A percentile compares a stretch with the other conserved stretches of the same genome.
Conservation (phyloP, 2,797 vertebrate genomes). For the Anisognathus igniventris region DNA sequence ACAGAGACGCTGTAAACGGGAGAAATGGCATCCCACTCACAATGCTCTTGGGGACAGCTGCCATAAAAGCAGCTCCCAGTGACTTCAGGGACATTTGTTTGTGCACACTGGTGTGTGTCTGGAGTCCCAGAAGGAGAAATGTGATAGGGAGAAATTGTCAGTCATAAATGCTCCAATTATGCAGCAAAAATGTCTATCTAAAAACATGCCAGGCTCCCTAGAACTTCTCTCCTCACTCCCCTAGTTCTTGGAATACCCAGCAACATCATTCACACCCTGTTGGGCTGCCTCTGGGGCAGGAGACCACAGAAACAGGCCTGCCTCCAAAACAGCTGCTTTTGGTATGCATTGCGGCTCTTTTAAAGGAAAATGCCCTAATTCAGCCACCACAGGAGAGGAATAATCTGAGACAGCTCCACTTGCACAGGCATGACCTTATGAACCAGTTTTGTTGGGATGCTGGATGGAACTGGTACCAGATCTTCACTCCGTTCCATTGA, state of each 20-base stretch:
- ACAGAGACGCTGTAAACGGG: neutral
- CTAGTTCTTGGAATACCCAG: neutral
- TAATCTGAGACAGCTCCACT: neutral
- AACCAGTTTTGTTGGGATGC: neutral
- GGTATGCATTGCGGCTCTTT: neutral
- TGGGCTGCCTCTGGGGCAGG: fast-evolving
- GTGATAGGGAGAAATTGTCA: neutral
- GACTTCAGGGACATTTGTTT: neutral
- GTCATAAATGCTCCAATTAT: neutral
- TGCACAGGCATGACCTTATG: neutral
- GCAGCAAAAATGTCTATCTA: neutral
- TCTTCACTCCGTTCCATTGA: neutral
- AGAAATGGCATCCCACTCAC: neutral
- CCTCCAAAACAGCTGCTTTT: neutral
- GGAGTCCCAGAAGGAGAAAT: neutral
- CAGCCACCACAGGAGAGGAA: neutral
- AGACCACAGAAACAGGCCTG: neutral
- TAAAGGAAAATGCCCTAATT: neutral
- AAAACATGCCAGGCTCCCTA: neutral
- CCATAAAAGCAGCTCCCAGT: neutral
- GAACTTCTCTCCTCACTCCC: neutral
- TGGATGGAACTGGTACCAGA: fast-evolving
- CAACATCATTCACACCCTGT: neutral
- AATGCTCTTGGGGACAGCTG: neutral
- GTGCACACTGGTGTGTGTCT: neutral